Percentiles rank a stretch among this genome's conserved stretches.
These are phyloP conservation scores for Wiebesia pumilae DNA, from an alignment of 1,140 invertebrate genomes.

Conservation along the genomic window DNA sequence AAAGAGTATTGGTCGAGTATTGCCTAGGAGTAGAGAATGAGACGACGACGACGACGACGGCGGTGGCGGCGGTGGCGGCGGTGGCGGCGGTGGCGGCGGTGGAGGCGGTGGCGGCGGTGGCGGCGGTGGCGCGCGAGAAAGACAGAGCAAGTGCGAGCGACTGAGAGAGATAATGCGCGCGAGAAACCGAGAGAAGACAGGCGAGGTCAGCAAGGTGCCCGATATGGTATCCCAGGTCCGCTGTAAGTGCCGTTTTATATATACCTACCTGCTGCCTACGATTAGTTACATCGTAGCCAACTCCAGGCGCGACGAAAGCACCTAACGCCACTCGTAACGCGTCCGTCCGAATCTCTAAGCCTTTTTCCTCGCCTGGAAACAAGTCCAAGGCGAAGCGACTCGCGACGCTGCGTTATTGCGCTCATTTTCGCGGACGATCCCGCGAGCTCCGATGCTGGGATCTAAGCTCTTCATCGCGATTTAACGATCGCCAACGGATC, in stretches of 20 bases:
- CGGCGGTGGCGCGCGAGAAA: background rate
- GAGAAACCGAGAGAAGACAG: conserved; percentile 59
- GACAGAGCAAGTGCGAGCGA: conserved; percentile 14
- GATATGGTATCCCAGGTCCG: conserved; percentile 73
- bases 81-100: too few relatives aligned
- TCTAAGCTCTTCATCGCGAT: background rate
- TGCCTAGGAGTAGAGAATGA: background rate
- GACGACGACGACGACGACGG: background rate
- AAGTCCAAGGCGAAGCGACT: conserved; percentile 14
- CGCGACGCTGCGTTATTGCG: background rate
- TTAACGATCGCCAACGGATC: background rate
- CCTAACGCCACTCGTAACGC: background rate
- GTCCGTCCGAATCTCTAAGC: conserved; percentile 25
- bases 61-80: too few relatives aligned
- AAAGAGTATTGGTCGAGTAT: conserved; percentile 7
- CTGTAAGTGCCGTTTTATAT: conserved; percentile 69
- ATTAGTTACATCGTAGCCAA: conserved; percentile 61
- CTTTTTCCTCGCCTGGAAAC: conserved; percentile 14
- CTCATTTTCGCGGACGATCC: conserved; percentile 44
- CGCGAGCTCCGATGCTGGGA: background rate
- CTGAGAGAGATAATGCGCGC: conserved; percentile 37
- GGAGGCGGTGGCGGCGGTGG: background rate
- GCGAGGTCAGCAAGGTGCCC: conserved; percentile 75
- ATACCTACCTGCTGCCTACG: conserved; percentile 65
- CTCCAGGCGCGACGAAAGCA: conserved; percentile 17